Base-by-base conservation (phyloP, 2,797 vertebrate genomes). In the Syngnathus rostellatus region DNA sequence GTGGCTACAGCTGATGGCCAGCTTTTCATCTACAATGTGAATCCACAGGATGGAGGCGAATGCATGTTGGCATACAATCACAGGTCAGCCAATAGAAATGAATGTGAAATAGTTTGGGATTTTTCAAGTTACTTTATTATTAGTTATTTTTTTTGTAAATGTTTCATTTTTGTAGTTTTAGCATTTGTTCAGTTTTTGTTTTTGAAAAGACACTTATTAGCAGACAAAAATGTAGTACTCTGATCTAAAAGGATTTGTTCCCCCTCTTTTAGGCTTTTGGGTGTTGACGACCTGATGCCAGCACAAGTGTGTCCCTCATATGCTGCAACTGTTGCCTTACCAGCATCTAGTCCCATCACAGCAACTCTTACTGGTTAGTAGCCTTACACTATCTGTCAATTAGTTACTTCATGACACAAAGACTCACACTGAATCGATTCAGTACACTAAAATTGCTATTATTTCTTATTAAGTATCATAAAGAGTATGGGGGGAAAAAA, bases 11-110 rank as follows among this genome's bases (percentile, higher is more conserved):
- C 92, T 0, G 94, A 94, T 0, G 94, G 94, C 0, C 94, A 93
- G 79, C 85, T 97, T 2, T 94, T 94, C 78, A 93, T 96, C 86
- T 97, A 95, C 82, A 94, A 94, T 72, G 85, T 97, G 64, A 93
- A 97, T 76, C 93, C 94, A 4, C 91, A 94, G 68, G 94, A 95
- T 3, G 95, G 95, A 10, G 95, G 95, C 3, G 94, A 95, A 78
- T 96, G 95, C 71, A 86, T 88, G 19, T 72, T 97, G 70, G 93
- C 91, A 85, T 92, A 93, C 67, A 93, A 93, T 84, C 94, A 96
- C 90, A 94, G 92, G 95, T 97, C 81, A 90, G 23, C 9, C 43
- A 10, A 45, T 9, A 25, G 2, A 5, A 8, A 5, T 46, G 17
- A 5, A 14, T 23, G 3, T 38, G 39, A 16, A 40, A 40, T 17